Conservation (phyloP, 2,888 invertebrate species). For the Apocheima hispidaria region DNA sequence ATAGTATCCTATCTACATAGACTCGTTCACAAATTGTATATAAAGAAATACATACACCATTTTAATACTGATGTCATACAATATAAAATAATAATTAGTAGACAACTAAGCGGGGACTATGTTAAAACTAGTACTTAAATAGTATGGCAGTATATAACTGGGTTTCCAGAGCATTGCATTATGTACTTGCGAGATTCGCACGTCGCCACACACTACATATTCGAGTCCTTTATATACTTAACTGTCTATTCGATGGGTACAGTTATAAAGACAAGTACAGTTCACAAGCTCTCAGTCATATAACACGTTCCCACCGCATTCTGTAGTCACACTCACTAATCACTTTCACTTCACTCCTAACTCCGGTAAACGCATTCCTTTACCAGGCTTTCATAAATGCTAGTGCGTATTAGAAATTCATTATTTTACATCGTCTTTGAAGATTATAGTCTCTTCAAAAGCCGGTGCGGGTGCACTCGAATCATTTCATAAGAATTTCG, state of each 20-base stretch:
- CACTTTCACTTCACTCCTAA: constrained; percentile 49
- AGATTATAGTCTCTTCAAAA: constrained; percentile 13
- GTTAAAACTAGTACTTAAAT: constrained; percentile 77
- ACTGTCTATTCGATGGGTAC: constrained; percentile 81
- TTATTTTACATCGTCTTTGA: constrained; percentile 29
- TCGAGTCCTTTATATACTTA: constrained; percentile 71
- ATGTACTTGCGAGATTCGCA: constrained; percentile 76
- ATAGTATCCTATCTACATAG: constrained; percentile 64
- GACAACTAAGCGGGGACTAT: constrained; percentile 79
- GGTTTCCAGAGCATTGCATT: constrained; percentile 65
- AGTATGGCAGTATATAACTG: constrained; percentile 81
- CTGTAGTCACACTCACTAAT: constrained; percentile 47
- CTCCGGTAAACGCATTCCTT: constrained; percentile 31
- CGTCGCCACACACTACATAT: constrained; percentile 66
- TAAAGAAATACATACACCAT: constrained; percentile 81
- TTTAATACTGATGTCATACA: constrained; percentile 83
- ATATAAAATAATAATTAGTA: constrained; percentile 71
- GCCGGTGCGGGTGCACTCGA: constrained; percentile 31
- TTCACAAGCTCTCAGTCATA: constrained; percentile 59
- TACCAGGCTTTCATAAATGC: constrained; percentile 41
- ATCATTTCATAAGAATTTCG: constrained; percentile 27
- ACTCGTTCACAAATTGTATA: constrained; percentile 72
- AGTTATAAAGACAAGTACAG: constrained; percentile 64
- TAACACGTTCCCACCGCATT: constrained; percentile 48
- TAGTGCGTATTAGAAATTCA: constrained; percentile 38